Base-by-base conservation (phyloP, 2,888 invertebrate genomes). In the Dorcus hopei region DNA sequence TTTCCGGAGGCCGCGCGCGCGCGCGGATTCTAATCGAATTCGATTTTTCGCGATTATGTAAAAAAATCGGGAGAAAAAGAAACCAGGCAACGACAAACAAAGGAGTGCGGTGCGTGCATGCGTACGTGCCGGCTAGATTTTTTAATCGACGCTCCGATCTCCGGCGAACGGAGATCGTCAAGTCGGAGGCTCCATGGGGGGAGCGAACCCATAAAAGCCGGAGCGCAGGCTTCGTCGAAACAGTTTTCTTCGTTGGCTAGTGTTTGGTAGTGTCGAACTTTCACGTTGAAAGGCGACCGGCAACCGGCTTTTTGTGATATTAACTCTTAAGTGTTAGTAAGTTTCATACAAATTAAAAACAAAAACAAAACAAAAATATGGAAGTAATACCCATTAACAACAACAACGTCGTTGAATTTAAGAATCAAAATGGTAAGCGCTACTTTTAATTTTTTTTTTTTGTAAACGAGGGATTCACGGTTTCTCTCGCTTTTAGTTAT, bases 351-450 rank as follows among this genome's bases (percentile, higher is more conserved):
- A 11, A 14, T 14, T 14, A n/a, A 11, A 41, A 41, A 45, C 3
- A 16, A n/a, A 19, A 45, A 19, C 8, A 45, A 14, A 45, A 14
- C 2, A 45, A 9, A 45, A 66, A 61, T 59, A 75, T 75, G 75
- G 75, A 75, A 68, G 70, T 75, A 62, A 67, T 75, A 64, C 70
- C 74, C 38, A 65, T 72, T 45, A 61, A 61, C 52, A 61, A 61
- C 38, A 71, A 72, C 56, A 69, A 71, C 58, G 65, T 73, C 63
- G 19, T 19, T 19, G 74, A 74, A 64, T 76, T 75, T 69, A 74
- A 73, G 54, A 72, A 68, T 64, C 69, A 71, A 65, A 74, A 73
- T 62, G 72, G 75, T 76, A 70, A 73, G 72, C 70, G 38, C 49
- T 9, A 45, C 45, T 54, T 47, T 33, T 16, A 6, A 11, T 26